These are phyloP conservation scores for Trichosurus vulpecula DNA, from an alignment of 2,797 vertebrate genomes.

Conservation along the genomic window DNA sequence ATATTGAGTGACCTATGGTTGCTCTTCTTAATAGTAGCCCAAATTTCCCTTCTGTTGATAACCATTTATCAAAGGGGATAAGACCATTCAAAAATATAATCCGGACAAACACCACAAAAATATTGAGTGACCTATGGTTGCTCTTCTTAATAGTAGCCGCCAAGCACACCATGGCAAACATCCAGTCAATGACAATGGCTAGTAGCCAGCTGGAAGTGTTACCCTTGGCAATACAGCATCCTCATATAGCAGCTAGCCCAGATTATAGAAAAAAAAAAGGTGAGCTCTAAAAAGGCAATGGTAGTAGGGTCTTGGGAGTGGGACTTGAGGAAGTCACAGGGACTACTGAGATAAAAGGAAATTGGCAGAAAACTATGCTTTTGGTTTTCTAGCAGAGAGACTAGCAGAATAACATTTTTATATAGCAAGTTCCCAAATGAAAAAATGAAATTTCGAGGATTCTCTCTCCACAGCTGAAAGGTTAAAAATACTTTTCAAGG, in stretches of 20 bases:
- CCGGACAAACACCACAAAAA: constrained; percentile 65
- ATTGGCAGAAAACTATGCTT: constrained; percentile 51
- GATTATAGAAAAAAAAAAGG: constrained; percentile 31
- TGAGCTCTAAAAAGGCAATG: constrained; percentile 60
- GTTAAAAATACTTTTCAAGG: not conserved
- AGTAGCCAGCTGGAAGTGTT: constrained; percentile 70
- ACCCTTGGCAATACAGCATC: constrained; percentile 70
- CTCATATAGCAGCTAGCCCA: constrained; percentile 46
- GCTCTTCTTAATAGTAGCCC: constrained; percentile 27
- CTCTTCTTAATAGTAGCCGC: constrained; percentile 43
- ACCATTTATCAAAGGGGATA: not conserved
- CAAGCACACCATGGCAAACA: constrained; percentile 65
- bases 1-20: constrained; percentile 25
- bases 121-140: constrained; percentile 20
- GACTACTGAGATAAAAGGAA: constrained; percentile 28
- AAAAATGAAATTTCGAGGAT: not conserved
- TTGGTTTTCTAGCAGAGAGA: not conserved
- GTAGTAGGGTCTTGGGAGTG: not conserved
- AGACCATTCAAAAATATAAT: constrained; percentile 68
- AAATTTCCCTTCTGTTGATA: not conserved
- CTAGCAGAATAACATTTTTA: not conserved
- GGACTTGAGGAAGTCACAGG: constrained; percentile 57
- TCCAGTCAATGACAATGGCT: constrained; percentile 64
- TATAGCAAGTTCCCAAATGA: not conserved
- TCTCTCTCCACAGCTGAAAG: not conserved